Conservation (phyloP, 2,888 invertebrate genomes). For the Mesochorus sp. region DNA sequence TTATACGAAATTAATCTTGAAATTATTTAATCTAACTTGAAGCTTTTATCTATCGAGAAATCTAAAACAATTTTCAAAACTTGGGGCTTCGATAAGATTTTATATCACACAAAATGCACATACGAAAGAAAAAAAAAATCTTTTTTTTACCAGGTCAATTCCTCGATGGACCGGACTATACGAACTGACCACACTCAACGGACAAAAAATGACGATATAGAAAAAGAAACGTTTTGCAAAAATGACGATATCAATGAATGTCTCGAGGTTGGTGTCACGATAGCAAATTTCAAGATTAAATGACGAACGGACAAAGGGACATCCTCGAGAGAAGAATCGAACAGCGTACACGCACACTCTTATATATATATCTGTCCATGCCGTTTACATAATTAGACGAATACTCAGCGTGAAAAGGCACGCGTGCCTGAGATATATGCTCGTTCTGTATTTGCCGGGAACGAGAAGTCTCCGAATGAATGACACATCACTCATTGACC, state of each 20-base stretch:
- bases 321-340: conserved; percentile 55
- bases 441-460: conserved; percentile 54
- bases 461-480: conserved; percentile 65
- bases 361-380: background rate
- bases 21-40: too few relatives aligned
- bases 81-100: too few relatives aligned
- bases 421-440: conserved; percentile 36
- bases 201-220: conserved; percentile 60
- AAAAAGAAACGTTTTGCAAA: conserved; percentile 52
- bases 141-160: background rate
- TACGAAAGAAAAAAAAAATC: background rate
- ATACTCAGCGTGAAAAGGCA: conserved; percentile 12
- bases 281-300: conserved; percentile 74
- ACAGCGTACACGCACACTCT: conserved; percentile 64
- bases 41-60: too few relatives aligned
- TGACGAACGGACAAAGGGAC: conserved; percentile 5
- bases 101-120: too few relatives aligned
- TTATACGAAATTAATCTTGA: too few relatives aligned
- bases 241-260: conserved; percentile 55
- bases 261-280: conserved; percentile 67
- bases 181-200: conserved; percentile 70
- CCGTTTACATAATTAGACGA: background rate
- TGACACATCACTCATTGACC: conserved; percentile 74
- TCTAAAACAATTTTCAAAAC: too few relatives aligned
- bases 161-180: conserved; percentile 56